These are phyloP conservation scores for Fragum whitleyi DNA, from an alignment of 2,888 invertebrate species.

Conservation along the genomic window DNA sequence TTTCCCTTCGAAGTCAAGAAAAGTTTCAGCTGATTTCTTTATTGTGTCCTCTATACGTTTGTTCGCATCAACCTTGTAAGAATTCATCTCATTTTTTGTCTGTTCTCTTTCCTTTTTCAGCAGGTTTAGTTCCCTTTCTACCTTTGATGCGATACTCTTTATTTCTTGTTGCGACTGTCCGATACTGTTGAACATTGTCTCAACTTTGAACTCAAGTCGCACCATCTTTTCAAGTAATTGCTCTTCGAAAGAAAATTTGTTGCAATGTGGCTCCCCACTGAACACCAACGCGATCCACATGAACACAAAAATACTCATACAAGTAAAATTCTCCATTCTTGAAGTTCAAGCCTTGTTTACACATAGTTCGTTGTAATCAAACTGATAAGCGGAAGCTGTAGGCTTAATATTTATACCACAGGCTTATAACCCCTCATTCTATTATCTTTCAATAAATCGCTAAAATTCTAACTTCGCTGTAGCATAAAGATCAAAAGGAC, in stretches of 20 bases:
- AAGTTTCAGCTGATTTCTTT: neutral
- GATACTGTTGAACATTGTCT: constrained; percentile 2
- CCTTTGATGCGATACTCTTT: neutral
- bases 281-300: neutral
- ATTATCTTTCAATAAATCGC: too few species aligned
- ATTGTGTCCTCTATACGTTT: neutral
- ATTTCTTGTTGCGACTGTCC: neutral
- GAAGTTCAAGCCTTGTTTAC: too few species aligned
- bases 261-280: neutral
- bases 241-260: constrained; percentile 14
- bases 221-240: constrained; percentile 8
- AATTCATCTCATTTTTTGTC: neutral
- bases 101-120: neutral
- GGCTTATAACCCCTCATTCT: too few species aligned
- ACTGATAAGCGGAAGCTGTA: too few species aligned
- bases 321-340: neutral
- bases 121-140: neutral
- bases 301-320: neutral
- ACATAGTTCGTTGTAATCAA: too few species aligned
- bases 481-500: too few species aligned
- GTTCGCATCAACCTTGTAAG: neutral
- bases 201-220: neutral
- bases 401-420: too few species aligned
- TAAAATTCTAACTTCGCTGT: too few species aligned
- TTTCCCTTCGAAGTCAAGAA: neutral